phyloP scores from a whole-genome alignment of 2,888 invertebrate species.

The Chalcosyrphus nemorum region DNA sequence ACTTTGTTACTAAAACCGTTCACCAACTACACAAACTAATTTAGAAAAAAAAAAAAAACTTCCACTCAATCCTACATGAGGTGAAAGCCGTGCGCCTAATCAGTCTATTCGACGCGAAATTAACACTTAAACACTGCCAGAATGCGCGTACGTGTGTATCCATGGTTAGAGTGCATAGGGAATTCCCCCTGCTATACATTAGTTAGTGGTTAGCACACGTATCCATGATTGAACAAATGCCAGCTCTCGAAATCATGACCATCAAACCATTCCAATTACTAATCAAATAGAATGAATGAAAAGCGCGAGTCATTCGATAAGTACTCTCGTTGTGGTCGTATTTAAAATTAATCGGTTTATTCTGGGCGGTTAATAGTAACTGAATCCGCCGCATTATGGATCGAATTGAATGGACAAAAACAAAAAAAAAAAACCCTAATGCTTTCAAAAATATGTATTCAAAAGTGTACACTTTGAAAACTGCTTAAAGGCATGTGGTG shows the following conservation, averaged over 20 bases:
- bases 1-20: too few relatives aligned
- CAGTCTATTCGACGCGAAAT: background rate
- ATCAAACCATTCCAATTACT: background rate
- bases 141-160: background rate
- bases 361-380: background rate
- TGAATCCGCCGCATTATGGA: background rate
- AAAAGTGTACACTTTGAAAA: background rate
- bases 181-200: background rate
- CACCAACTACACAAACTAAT: background rate
- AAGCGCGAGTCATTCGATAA: constrained; percentile 1
- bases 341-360: constrained; percentile 9
- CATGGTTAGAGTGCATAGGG: background rate
- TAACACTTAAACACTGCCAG: background rate
- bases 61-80: background rate
- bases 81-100: background rate
- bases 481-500: background rate
- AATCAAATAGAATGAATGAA: constrained; percentile 8
- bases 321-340: constrained; percentile 2
- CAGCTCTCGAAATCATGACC: background rate
- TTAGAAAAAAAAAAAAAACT: background rate
- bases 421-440: too few relatives aligned
- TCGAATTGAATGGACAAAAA: background rate
- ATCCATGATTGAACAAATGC: background rate
- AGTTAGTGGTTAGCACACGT: background rate
- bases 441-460: background rate